Conservation (phyloP, 2,888 invertebrate species). For the Epsilonema sp. region DNA sequence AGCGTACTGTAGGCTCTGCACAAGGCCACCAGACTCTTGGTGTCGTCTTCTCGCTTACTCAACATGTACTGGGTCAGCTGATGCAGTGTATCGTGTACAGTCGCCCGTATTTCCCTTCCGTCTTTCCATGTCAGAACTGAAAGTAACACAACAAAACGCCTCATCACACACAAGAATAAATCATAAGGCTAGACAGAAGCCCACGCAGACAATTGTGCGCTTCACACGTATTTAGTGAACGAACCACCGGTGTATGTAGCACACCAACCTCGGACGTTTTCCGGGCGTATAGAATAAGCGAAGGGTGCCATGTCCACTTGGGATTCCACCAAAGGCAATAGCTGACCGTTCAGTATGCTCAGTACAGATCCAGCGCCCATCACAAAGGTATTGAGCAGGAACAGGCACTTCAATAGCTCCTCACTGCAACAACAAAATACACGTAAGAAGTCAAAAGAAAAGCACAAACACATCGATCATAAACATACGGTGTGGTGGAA, state of each 20-base stretch:
- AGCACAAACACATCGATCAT: too few relatives aligned
- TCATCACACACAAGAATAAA: too few relatives aligned
- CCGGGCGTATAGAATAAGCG: too few relatives aligned
- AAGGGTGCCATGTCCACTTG: slow-evolving; percentile 7
- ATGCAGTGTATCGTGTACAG: slow-evolving; percentile 42
- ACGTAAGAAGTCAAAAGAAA: not conserved
- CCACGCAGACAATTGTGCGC: too few relatives aligned
- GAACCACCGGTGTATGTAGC: too few relatives aligned
- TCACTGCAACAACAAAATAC: slow-evolving; percentile 40
- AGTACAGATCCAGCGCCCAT: slow-evolving; percentile 45
- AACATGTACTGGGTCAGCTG: slow-evolving; percentile 46
- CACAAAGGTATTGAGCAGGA: slow-evolving; percentile 45
- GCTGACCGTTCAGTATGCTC: slow-evolving; percentile 47
- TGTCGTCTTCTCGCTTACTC: slow-evolving; percentile 51
- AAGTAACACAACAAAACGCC: too few relatives aligned
- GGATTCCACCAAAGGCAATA: slow-evolving; percentile 28
- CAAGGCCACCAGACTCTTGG: slow-evolving; percentile 45
- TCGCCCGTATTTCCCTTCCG: slow-evolving; percentile 48
- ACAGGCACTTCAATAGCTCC: slow-evolving; percentile 46
- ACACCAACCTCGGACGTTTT: too few relatives aligned
- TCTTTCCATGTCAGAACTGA: slow-evolving; percentile 42
- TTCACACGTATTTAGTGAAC: too few relatives aligned
- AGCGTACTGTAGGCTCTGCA: slow-evolving; percentile 47
- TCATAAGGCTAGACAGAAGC: too few relatives aligned
- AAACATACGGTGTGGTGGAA: too few relatives aligned